These are phyloP conservation scores for Thamnophis elegans DNA, from an alignment of 2,797 vertebrate genomes.

Conservation along the genomic window DNA sequence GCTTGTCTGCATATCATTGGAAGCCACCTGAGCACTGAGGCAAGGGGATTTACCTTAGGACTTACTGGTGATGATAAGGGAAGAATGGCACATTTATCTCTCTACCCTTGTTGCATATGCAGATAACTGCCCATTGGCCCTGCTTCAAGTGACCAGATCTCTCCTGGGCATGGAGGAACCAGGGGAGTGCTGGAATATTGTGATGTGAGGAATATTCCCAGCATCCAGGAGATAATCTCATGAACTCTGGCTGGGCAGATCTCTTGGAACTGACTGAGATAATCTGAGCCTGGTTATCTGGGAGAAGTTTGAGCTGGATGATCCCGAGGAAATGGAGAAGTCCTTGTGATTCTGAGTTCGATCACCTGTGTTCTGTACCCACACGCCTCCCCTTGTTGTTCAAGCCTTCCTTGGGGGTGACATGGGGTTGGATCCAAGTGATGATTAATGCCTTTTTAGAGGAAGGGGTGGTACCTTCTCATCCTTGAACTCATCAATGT, in stretches of 20 bases:
- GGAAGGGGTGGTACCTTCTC: not conserved
- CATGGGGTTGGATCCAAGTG: not conserved
- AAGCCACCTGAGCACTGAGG: not conserved
- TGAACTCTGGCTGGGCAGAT: not conserved
- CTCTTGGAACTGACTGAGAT: not conserved
- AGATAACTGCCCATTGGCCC: not conserved
- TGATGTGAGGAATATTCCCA: not conserved
- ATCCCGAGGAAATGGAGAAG: not conserved
- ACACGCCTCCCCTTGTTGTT: not conserved
- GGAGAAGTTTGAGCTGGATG: not conserved
- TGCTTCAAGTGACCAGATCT: not conserved
- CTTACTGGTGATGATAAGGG: not conserved
- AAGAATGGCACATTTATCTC: not conserved
- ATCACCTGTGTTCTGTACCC: not conserved
- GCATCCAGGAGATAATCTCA: not conserved
- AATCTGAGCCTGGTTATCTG: not conserved
- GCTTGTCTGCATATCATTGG: not conserved
- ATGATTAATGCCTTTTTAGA: not conserved
- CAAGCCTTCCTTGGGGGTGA: not conserved
- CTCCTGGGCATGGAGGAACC: not conserved
- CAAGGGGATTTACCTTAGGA: not conserved
- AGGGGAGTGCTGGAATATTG: not conserved
- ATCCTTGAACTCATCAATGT: not conserved
- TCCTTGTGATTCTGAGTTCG: not conserved
- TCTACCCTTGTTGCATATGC: not conserved